A percentile compares a stretch with the other conserved stretches of the same genome.
Evolutionary conservation across 30 jellyfish, hydroid and myxozoan genomes (phyloP).

Genomic region (Catostylus mosaicus): DNA sequence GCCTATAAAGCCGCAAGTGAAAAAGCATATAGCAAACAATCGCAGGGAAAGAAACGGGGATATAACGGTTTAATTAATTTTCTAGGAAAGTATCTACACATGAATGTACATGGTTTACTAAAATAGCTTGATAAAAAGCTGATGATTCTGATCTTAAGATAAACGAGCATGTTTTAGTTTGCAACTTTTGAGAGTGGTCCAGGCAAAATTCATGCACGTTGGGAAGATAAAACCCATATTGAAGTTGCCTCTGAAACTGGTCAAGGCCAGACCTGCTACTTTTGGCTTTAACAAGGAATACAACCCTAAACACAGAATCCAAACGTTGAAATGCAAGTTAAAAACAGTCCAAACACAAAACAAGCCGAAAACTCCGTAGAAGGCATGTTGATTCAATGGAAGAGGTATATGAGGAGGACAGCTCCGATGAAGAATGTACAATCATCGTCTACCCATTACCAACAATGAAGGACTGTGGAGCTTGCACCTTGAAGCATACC

Average conservation of each 20-base stretch:
- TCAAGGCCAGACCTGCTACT: no score
- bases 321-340: not conserved
- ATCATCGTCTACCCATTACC: not conserved
- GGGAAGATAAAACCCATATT: slow-evolving; percentile 49
- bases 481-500: not conserved
- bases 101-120: not conserved
- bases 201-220: slow-evolving; percentile 33
- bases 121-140: not conserved
- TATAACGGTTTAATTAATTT: not conserved
- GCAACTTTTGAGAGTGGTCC: slow-evolving; percentile 51
- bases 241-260: no score
- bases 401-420: not conserved
- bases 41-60: not conserved
- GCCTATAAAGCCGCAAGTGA: not conserved
- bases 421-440: not conserved
- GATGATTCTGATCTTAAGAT: not conserved
- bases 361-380: not conserved
- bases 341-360: not conserved
- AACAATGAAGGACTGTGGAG: not conserved
- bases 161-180: slow-evolving; percentile 34
- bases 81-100: not conserved
- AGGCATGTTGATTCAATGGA: not conserved
- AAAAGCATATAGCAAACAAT: not conserved
- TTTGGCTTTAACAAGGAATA: not conserved
- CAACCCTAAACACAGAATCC: not conserved